These are phyloP conservation scores for Leptocoma aspasia DNA, from an alignment of 2,113 vertebrate genomes.

Conservation along the genomic window DNA sequence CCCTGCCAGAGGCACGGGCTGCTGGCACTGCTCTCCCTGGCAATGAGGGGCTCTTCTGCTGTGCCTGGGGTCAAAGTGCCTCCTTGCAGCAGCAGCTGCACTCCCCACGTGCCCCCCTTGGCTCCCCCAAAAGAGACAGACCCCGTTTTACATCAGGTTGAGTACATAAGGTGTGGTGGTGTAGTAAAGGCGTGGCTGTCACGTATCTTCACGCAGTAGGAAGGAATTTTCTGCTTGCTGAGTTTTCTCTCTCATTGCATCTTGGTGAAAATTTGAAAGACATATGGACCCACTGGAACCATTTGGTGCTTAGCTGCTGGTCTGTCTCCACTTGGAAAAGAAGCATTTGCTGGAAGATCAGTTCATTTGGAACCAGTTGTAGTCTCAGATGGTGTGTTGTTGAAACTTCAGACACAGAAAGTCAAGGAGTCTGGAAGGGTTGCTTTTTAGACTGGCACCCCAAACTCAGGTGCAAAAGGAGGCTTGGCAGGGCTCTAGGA, in stretches of 20 bases:
- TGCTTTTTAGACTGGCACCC: neutral
- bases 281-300: neutral
- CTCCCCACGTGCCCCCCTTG: rapidly evolving
- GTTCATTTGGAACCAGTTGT: neutral
- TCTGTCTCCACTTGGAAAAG: neutral
- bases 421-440: neutral
- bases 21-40: neutral
- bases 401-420: neutral
- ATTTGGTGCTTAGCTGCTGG: neutral
- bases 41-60: neutral
- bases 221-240: neutral
- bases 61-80: neutral
- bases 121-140: rapidly evolving
- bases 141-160: rapidly evolving
- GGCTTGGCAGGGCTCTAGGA: neutral
- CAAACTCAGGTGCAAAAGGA: neutral
- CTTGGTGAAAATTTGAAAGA: neutral
- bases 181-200: neutral
- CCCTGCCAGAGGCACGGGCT: neutral
- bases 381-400: neutral
- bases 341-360: neutral
- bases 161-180: rapidly evolving
- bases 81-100: neutral
- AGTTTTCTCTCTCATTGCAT: neutral
- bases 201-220: neutral